Evolutionary conservation across 2,113 vertebrate genomes (phyloP).

Genomic region (Megaceryle maxima): DNA sequence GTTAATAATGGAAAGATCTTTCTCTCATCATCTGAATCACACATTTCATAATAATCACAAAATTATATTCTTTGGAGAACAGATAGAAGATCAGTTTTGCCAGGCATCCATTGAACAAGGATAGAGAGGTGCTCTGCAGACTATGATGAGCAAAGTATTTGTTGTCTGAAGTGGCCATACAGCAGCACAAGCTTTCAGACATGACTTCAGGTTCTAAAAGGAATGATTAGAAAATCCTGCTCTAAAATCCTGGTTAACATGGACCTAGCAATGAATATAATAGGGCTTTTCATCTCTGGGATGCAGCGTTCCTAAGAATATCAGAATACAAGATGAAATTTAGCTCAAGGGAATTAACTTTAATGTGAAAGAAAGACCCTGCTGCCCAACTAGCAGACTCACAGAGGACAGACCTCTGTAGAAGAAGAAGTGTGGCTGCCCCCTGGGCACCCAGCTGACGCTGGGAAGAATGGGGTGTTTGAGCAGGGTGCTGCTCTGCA

Average conservation of each 20-base stretch:
- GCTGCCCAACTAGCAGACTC: background rate
- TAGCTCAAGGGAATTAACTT: background rate
- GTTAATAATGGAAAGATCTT: background rate
- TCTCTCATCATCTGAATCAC: background rate
- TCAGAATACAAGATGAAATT: background rate
- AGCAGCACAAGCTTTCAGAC: background rate
- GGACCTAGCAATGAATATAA: background rate
- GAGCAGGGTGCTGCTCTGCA: background rate
- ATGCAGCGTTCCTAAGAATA: background rate
- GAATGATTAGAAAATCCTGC: background rate
- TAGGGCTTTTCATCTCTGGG: background rate
- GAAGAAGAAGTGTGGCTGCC: background rate
- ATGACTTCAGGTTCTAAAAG: background rate
- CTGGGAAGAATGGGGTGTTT: rapidly evolving
- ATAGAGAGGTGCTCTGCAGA: background rate
- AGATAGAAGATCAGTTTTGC: background rate
- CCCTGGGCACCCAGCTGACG: background rate
- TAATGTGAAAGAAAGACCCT: background rate
- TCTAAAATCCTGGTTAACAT: background rate
- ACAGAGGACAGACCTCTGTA: background rate
- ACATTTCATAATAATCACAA: background rate
- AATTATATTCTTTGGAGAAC: background rate
- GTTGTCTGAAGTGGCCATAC: background rate
- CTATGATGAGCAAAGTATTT: background rate
- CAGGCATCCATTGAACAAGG: background rate